Conservation (phyloP, 2,797 vertebrate species). For the Todus mexicanus region DNA sequence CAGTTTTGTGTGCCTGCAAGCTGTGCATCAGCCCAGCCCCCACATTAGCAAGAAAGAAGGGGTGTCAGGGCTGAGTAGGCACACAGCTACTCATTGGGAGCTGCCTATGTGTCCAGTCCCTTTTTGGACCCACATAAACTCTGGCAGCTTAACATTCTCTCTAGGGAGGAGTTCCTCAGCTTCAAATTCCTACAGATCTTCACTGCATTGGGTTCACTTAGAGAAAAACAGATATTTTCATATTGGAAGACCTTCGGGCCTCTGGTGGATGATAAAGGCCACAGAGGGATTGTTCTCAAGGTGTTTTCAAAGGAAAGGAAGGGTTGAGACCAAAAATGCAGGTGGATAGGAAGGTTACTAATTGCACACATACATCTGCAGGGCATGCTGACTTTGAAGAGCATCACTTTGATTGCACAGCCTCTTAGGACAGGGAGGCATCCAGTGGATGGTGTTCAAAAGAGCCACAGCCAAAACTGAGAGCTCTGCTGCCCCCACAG, state of each 20-base stretch:
- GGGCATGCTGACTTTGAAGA: neutral
- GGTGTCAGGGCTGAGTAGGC: neutral
- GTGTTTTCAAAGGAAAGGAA: neutral
- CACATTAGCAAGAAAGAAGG: neutral
- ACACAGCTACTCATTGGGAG: accelerated
- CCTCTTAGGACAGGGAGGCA: neutral
- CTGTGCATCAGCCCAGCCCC: neutral
- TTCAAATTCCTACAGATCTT: neutral
- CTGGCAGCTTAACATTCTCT: neutral
- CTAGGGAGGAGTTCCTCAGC: neutral
- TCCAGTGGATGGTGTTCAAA: neutral
- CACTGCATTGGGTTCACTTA: neutral
- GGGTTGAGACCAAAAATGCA: neutral
- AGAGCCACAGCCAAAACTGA: neutral
- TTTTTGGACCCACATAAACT: neutral
- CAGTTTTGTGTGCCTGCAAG: neutral
- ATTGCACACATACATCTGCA: neutral
- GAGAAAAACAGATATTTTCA: neutral
- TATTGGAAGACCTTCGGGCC: neutral
- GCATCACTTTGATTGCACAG: neutral
- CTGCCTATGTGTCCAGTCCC: neutral
- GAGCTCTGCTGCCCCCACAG: neutral
- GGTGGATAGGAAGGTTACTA: neutral
- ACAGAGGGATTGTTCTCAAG: neutral
- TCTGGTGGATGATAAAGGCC: neutral